phyloP scores from a whole-genome alignment of 2,888 invertebrate genomes.

The Baccha elongata region DNA sequence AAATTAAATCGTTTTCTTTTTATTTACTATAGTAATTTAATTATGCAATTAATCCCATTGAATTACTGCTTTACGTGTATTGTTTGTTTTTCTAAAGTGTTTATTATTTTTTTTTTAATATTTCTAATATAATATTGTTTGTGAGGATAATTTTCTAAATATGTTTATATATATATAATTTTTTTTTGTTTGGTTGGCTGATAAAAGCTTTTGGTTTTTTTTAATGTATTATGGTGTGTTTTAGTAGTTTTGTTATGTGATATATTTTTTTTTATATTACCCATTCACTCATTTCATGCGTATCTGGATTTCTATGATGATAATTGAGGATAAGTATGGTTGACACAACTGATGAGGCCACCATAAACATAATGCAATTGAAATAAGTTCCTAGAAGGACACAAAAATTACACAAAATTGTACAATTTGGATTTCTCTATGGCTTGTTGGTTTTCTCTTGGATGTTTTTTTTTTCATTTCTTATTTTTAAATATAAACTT shows the following conservation, averaged over 20 bases:
- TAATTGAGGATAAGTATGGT: slow-evolving; percentile 99
- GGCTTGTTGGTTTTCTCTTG: slow-evolving; percentile 60
- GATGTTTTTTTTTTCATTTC: slow-evolving; percentile 40
- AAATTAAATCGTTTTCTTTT: slow-evolving; percentile 68
- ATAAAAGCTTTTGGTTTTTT: slow-evolving; percentile 37
- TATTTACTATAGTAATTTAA: slow-evolving; percentile 70
- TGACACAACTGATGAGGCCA: slow-evolving; percentile 98
- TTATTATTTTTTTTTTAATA: slow-evolving; percentile 6
- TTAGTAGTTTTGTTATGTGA: slow-evolving; percentile 68
- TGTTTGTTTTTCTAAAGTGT: slow-evolving; percentile 43
- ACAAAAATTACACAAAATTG: slow-evolving; percentile 83
- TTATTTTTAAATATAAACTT: slow-evolving; percentile 39
- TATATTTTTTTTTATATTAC: slow-evolving; percentile 85
- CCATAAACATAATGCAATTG: slow-evolving; percentile 99
- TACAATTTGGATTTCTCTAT: slow-evolving; percentile 74
- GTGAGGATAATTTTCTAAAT: slow-evolving; percentile 51
- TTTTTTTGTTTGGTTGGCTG: slow-evolving; percentile 33
- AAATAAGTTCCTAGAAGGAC: slow-evolving; percentile 94
- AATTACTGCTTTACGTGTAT: slow-evolving; percentile 69
- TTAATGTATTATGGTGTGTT: slow-evolving; percentile 55
- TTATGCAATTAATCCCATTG: slow-evolving; percentile 72
- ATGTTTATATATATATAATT: slow-evolving; percentile 46
- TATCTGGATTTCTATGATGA: slow-evolving; percentile 98
- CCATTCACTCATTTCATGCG: slow-evolving; percentile 98
- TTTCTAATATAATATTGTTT: slow-evolving; percentile 22